Conservation (phyloP, 2,113 vertebrate species). For the Hiodon alosoides region DNA sequence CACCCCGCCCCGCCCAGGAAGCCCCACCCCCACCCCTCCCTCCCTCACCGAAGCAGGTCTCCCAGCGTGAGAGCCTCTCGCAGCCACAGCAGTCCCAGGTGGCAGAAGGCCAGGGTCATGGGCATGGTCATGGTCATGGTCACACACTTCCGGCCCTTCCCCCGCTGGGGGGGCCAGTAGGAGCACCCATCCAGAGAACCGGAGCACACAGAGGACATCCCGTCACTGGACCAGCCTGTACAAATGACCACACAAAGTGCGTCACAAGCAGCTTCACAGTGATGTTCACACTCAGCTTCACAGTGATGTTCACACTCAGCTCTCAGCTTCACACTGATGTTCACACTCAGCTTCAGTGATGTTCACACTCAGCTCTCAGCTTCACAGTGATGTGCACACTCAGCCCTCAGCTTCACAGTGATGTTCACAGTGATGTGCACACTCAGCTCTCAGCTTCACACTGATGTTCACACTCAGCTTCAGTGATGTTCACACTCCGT, state of each 20-base stretch:
- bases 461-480: too few species aligned
- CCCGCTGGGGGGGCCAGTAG: neutral
- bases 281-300: too few species aligned
- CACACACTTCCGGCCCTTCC: neutral
- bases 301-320: too few species aligned
- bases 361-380: too few species aligned
- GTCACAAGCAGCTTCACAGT: too few species aligned
- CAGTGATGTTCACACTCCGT: too few species aligned
- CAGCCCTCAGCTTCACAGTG: too few species aligned
- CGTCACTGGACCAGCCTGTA: constrained; percentile 26
- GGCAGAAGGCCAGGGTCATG: constrained; percentile 39
- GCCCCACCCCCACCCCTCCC: neutral
- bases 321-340: too few species aligned
- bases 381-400: too few species aligned
- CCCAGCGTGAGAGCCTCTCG: constrained; percentile 40
- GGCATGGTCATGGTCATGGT: constrained; percentile 41
- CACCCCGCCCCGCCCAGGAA: neutral
- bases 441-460: too few species aligned
- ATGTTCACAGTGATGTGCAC: too few species aligned
- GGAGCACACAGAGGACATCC: constrained; percentile 9
- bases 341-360: too few species aligned
- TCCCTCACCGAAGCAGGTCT: constrained; percentile 43
- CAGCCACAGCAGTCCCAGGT: constrained; percentile 41
- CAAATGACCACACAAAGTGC: neutral
- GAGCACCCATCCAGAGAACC: constrained; percentile 25